These are phyloP conservation scores for Xylocopa sonorina DNA, from an alignment of 1,140 invertebrate genomes.

Conservation along the genomic window DNA sequence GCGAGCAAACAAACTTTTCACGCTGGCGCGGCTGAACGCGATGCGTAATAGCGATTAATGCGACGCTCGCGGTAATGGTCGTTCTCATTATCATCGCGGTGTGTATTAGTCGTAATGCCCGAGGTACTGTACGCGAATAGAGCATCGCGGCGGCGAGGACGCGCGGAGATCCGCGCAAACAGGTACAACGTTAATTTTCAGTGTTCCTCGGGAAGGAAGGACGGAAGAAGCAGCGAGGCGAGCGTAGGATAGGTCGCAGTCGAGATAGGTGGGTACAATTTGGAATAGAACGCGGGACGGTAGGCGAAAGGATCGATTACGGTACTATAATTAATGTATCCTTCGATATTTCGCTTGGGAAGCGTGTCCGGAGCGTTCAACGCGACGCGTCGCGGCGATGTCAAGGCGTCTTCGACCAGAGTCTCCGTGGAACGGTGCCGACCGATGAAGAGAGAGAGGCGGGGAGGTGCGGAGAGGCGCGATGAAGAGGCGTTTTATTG, in stretches of 20 bases:
- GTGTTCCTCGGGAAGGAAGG: background rate
- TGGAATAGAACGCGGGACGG: too few species aligned
- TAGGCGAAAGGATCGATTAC: constrained; percentile 22
- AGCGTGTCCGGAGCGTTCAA: background rate
- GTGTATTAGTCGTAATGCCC: background rate
- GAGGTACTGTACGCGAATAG: background rate
- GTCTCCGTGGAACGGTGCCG: background rate
- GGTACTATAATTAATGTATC: constrained; percentile 45
- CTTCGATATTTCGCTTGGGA: constrained; percentile 29
- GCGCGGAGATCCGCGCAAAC: constrained; percentile 7
- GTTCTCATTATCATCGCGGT: constrained; percentile 5
- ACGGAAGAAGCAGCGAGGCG: background rate
- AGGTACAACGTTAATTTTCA: background rate
- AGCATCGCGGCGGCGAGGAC: background rate
- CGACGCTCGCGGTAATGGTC: background rate
- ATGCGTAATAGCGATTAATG: constrained; percentile 15
- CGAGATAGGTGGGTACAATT: too few species aligned
- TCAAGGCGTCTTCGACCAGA: constrained; percentile 1
- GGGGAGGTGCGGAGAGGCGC: too few species aligned
- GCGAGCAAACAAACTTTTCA: background rate
- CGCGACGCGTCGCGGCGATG: background rate
- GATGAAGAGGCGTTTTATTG: background rate
- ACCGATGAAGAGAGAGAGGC: background rate
- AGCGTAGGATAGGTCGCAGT: background rate
- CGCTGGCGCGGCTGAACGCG: background rate